These are phyloP conservation scores for Melanchra persicariae DNA, from an alignment of 2,888 invertebrate genomes.

Conservation along the genomic window DNA sequence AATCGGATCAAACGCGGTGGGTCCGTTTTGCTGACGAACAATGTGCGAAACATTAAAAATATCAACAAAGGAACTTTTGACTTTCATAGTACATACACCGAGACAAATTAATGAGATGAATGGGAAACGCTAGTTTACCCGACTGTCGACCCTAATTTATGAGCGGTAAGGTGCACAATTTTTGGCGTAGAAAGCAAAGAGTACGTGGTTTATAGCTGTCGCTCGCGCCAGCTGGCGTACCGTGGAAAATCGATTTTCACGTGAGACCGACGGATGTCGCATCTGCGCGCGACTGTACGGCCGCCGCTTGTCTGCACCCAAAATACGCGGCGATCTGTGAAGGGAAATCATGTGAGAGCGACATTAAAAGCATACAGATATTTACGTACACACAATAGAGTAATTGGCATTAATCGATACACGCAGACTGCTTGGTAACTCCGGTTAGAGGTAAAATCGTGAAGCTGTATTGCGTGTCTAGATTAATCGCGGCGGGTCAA, in stretches of 20 bases:
- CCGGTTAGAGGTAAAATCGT: conserved; percentile 51
- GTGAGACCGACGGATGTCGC: conserved; percentile 89
- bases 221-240: conserved; percentile 89
- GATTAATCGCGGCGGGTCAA: conserved; percentile 61
- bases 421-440: conserved; percentile 52
- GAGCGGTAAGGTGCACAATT: conserved; percentile 60
- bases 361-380: conserved; percentile 58
- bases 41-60: conserved; percentile 91
- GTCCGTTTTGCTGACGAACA: conserved; percentile 83
- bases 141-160: conserved; percentile 67
- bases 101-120: conserved; percentile 68
- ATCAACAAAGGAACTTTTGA: conserved; percentile 90
- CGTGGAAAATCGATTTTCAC: conserved; percentile 91
- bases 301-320: conserved; percentile 82
- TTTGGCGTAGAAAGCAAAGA: conserved; percentile 55
- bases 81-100: conserved; percentile 87
- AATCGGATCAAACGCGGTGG: conserved; percentile 90
- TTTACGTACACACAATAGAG: conserved; percentile 49
- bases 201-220: conserved; percentile 80
- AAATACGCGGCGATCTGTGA: conserved; percentile 81
- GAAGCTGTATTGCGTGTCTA: conserved; percentile 58
- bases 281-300: conserved; percentile 86
- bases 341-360: conserved; percentile 73
- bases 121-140: conserved; percentile 40
- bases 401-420: conserved; percentile 53